Evolutionary conservation across 2,888 invertebrate species (phyloP), one percentile per base, ranked within the genome.

Genomic region (Hydriomena furcata): DNA sequence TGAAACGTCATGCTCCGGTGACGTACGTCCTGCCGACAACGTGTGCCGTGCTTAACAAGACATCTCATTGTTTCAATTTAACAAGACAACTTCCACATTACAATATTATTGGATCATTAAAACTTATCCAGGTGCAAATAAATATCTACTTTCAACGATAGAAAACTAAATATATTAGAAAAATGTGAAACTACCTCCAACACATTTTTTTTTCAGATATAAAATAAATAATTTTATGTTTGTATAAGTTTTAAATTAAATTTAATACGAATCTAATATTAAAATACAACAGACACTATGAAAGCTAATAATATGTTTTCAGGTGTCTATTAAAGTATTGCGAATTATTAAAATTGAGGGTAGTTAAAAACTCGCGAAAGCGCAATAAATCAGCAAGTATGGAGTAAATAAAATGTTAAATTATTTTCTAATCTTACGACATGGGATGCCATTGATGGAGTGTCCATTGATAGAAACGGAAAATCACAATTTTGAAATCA

Each of bases 391-490:
- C n/a, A n/a, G n/a, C n/a, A n/a, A n/a, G n/a, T n/a, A n/a, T n/a
- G n/a, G n/a, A n/a, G 13, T 20, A 17, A 8, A 7, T 11, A 36
- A 46, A 32, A 53, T 61, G 64, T 54, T 61, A 68, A 71, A 75
- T 66, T 64, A 77, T 71, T 68, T 72, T 77, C 71, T 77, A 80
- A 71, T 85, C 89, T 88, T 89, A 89, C 89, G 76, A 78, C 76
- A 81, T 70, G 70, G 71, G 73, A 66, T 70, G 80, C 78, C 85
- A 79, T n/a, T n/a, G n/a, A n/a, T n/a, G n/a, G n/a, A n/a, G n/a
- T n/a, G n/a, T 88, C 89, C 89, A 85, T 71, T 76, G 75, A 72
- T 32, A 46, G 47, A 63, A 71, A 73, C 66, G 71, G 74, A 73
- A 71, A 76, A 76, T 78, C 86, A 88, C 85, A 75, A 75, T 74